These are phyloP conservation scores for Himalopsyche anomala DNA, from an alignment of 2,888 invertebrate species.

Conservation along the genomic window DNA sequence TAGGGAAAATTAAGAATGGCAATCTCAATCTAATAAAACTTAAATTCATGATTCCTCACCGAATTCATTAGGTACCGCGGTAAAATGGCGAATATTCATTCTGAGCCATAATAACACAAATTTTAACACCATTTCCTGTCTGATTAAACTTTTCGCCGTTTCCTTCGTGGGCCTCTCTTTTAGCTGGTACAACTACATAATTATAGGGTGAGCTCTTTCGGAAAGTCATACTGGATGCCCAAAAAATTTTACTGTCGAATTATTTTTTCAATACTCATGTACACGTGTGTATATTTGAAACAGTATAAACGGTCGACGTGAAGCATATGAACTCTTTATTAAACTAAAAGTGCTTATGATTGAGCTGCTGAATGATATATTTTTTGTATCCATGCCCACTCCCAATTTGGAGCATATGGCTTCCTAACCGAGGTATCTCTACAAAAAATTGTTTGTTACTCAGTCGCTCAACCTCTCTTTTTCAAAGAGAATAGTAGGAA, in stretches of 20 bases:
- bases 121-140: conserved; percentile 65
- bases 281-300: too few relatives aligned
- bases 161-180: conserved; percentile 56
- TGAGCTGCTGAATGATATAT: too few relatives aligned
- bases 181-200: conserved; percentile 61
- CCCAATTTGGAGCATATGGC: too few relatives aligned
- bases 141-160: conserved; percentile 65
- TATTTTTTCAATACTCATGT: too few relatives aligned
- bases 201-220: conserved; percentile 61
- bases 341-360: too few relatives aligned
- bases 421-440: too few relatives aligned
- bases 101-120: conserved; percentile 65
- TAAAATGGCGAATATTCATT: conserved; percentile 63
- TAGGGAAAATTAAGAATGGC: conserved; percentile 46
- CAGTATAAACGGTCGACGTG: too few relatives aligned
- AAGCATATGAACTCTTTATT: too few relatives aligned
- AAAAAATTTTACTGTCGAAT: not conserved
- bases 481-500: too few relatives aligned
- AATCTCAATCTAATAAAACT: conserved; percentile 62
- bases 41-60: conserved; percentile 59
- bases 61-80: conserved; percentile 62
- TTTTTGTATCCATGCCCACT: too few relatives aligned
- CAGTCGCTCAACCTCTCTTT: too few relatives aligned
- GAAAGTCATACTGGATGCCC: conserved; percentile 34
- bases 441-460: too few relatives aligned